These are phyloP conservation scores for Antennarius striatus DNA, from an alignment of 2,113 vertebrate species.

Conservation along the genomic window DNA sequence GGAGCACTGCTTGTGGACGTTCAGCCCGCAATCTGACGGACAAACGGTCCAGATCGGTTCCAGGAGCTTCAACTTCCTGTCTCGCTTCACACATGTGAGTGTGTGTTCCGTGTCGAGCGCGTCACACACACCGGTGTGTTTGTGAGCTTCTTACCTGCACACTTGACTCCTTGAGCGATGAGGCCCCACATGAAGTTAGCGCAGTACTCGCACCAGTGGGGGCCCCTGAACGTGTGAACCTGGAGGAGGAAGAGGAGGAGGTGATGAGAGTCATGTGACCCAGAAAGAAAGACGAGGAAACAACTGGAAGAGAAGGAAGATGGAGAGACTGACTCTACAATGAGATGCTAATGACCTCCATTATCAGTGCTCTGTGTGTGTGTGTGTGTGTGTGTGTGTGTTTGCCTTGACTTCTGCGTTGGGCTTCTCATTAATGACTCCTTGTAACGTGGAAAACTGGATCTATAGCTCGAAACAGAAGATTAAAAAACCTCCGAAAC, in stretches of 20 bases:
- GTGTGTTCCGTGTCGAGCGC: no score
- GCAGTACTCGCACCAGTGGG: conserved; percentile 99
- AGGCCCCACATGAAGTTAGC: conserved; percentile 99
- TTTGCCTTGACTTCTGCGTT: no score
- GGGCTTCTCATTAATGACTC: no score
- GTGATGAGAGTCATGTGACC: neutral
- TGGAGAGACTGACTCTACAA: conserved; percentile 33
- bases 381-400: conserved; percentile 12
- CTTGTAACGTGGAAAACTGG: no score
- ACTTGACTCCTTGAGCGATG: conserved; percentile 98
- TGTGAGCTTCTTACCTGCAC: conserved; percentile 86
- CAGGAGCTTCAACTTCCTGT: no score
- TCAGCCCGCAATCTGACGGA: conserved; percentile 92
- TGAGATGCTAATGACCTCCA: conserved; percentile 52
- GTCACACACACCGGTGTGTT: neutral
- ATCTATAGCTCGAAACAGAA: no score
- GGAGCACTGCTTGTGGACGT: conserved; percentile 99
- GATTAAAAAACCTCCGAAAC: no score
- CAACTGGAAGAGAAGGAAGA: conserved; percentile 17
- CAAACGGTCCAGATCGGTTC: no score
- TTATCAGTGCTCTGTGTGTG: conserved; percentile 13
- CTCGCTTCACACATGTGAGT: no score
- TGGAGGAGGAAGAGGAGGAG: conserved; percentile 47
- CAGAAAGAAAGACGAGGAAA: conserved; percentile 19
- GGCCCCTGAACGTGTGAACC: conserved; percentile 97